Conservation (phyloP, 2,113 vertebrate species). For the Paramisgurnus dabryanus region DNA sequence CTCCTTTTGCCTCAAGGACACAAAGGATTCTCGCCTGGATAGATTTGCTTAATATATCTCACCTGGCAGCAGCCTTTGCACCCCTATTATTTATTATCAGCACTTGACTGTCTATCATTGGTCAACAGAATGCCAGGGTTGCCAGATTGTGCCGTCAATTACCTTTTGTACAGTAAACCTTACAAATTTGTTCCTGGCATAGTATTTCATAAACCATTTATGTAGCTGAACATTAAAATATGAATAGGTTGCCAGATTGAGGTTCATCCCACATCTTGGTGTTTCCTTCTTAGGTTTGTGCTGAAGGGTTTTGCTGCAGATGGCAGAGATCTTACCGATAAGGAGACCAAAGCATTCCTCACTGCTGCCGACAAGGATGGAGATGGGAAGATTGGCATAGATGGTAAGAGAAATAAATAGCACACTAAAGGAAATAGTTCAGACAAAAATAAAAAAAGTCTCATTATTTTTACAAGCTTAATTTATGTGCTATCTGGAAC, state of each 20-base stretch:
- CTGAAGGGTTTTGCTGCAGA: constrained; percentile 86
- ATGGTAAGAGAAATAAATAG: constrained; percentile 77
- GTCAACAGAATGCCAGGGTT: constrained; percentile 8
- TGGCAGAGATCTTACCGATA: constrained; percentile 85
- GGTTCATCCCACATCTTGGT: neutral
- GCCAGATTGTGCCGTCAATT: constrained; percentile 23
- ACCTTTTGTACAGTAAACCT: too few relatives aligned
- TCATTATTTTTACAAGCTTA: neutral
- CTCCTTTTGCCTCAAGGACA: constrained; percentile 26
- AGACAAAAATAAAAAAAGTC: neutral
- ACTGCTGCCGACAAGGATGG: constrained; percentile 92
- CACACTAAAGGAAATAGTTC: neutral
- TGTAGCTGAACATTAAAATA: too few relatives aligned
- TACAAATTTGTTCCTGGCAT: too few relatives aligned
- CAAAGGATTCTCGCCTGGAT: neutral
- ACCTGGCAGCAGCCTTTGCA: neutral
- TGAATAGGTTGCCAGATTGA: constrained; percentile 3
- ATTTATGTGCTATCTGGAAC: neutral
- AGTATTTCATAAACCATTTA: too few relatives aligned
- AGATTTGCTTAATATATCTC: constrained; percentile 35
- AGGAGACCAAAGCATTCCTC: constrained; percentile 87
- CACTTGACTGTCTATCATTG: constrained; percentile 18
- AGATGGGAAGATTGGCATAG: constrained; percentile 92
- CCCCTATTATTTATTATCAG: constrained; percentile 9
- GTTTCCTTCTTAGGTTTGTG: constrained; percentile 75